phyloP scores from a whole-genome alignment of 2,888 invertebrate species.

The Cheilosia soror region DNA sequence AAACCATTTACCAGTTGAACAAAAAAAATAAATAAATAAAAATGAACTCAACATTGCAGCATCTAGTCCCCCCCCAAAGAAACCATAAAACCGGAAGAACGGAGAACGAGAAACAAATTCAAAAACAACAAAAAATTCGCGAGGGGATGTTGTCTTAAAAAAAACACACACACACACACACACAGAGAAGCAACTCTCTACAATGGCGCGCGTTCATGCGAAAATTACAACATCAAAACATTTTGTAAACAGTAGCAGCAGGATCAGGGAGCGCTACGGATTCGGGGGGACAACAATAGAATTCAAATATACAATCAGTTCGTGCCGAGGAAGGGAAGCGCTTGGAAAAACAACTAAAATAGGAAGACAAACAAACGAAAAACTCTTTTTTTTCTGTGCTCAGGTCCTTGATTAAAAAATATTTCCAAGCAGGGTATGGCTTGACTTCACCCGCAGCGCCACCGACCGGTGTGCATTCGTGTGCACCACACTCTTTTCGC shows the following conservation, averaged over 20 bases:
- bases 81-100: constrained; percentile 65
- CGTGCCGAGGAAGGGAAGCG: not conserved
- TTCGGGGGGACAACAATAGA: constrained; percentile 5
- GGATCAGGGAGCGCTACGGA: not conserved
- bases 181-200: constrained; percentile 1
- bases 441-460: constrained; percentile 8
- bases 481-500: constrained; percentile 34
- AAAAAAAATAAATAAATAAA: too few species aligned
- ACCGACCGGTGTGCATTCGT: constrained; percentile 24
- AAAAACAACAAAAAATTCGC: constrained; percentile 13
- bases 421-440: constrained; percentile 16
- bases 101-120: constrained; percentile 12
- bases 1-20: constrained; percentile 4
- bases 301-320: constrained; percentile 43
- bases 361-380: constrained; percentile 32
- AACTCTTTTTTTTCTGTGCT: constrained; percentile 38
- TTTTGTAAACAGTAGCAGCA: constrained; percentile 55
- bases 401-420: constrained; percentile 55
- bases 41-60: too few species aligned
- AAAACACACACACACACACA: constrained; percentile 9
- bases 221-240: constrained; percentile 65
- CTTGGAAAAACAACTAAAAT: constrained; percentile 35
- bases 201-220: constrained; percentile 60
- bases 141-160: constrained; percentile 39
- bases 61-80: constrained; percentile 54